Conservation (phyloP, 2,113 vertebrate species). For the Odontesthes bonariensis region DNA sequence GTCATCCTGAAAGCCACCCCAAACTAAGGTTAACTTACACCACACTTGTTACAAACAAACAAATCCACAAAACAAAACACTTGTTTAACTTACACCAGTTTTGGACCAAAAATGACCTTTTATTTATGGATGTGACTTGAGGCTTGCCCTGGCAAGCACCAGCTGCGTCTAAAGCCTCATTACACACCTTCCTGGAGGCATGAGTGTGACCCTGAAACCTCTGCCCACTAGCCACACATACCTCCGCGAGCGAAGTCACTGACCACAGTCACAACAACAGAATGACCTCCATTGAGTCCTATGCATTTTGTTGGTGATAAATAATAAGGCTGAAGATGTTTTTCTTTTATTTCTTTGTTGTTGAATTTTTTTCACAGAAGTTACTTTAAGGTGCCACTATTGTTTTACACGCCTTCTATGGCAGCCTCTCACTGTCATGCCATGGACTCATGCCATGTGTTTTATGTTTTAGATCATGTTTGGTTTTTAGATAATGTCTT, state of each 20-base stretch:
- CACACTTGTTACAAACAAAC: background rate
- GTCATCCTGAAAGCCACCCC: conserved; percentile 11
- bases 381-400: conserved; percentile 44
- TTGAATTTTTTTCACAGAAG: conserved; percentile 22
- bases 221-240: conserved; percentile 66
- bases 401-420: conserved; percentile 49
- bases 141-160: conserved; percentile 78
- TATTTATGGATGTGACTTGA: conserved; percentile 66
- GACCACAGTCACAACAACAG: conserved; percentile 49
- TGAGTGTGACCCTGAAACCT: conserved; percentile 76
- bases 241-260: conserved; percentile 39
- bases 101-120: conserved; percentile 76
- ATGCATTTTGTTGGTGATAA: conserved; percentile 34
- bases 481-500: too few relatives aligned
- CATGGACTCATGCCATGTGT: too few relatives aligned
- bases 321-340: conserved; percentile 22
- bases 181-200: conserved; percentile 77
- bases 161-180: conserved; percentile 85
- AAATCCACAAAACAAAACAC: background rate
- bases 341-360: background rate
- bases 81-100: conserved; percentile 62
- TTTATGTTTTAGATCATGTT: too few relatives aligned
- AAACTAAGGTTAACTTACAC: conserved; percentile 51
- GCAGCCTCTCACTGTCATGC: conserved; percentile 60
- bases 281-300: conserved; percentile 57